phyloP scores from a whole-genome alignment of 2,797 vertebrate genomes.

The Psittacula derbiana region DNA sequence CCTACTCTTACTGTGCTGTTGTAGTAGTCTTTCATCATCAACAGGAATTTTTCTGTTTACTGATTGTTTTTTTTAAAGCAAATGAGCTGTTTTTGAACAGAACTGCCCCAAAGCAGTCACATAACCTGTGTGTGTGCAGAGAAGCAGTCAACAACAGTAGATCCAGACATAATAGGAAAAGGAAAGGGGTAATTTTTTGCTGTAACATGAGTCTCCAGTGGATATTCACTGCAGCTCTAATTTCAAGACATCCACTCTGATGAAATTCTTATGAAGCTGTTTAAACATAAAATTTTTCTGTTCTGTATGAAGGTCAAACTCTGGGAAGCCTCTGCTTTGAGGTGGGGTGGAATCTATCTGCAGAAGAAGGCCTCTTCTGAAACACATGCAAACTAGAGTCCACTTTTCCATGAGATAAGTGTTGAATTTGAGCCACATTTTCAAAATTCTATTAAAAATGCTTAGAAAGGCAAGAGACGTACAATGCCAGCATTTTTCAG shows the following conservation, averaged over 20 bases:
- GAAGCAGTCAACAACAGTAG: background rate
- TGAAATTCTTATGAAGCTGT: background rate
- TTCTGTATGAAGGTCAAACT: background rate
- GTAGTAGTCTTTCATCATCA: background rate
- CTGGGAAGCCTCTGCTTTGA: background rate
- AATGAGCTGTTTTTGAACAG: background rate
- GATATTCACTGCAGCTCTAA: background rate
- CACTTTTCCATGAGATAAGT: background rate
- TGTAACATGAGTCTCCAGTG: background rate
- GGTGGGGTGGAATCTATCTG: background rate
- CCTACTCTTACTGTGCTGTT: background rate
- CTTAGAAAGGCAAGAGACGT: background rate
- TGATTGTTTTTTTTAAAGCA: background rate
- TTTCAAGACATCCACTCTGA: background rate
- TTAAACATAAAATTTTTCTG: background rate
- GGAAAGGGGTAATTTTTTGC: background rate
- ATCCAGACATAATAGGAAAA: background rate
- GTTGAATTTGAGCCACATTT: background rate
- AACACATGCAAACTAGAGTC: background rate
- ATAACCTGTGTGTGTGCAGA: background rate
- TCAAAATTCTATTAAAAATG: background rate
- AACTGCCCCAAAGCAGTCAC: background rate
- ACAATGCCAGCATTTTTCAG: background rate
- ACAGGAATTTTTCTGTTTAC: background rate
- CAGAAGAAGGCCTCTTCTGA: background rate